Base-by-base conservation (phyloP, 2,113 vertebrate genomes). In the Sander lucioperca region DNA sequence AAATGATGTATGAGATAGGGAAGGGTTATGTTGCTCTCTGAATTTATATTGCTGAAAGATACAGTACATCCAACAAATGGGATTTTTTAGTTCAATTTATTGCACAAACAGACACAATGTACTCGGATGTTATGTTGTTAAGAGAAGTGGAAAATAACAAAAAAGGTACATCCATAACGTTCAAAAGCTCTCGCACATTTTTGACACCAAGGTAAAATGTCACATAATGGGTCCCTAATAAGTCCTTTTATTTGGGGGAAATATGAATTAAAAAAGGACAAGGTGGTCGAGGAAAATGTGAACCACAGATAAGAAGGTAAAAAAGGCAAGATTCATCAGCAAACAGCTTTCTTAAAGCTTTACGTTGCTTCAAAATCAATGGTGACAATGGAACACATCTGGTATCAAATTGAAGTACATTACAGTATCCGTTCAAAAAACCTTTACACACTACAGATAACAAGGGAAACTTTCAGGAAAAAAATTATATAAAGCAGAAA, bases 41-140 rank as follows among this genome's bases (percentile, higher is more conserved):
- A 74, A 57, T 43, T 39, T 2, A 12, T 19, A 68, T 48, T 13
- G 14, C 30, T 50, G 5, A 51, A 57, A 33, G 61, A 57, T 16
- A 80, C 67, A 75, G 50, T 16, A 80, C 69, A 75, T 18, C 4
- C 4, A 43, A 64, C 15, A 73, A 33, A 25, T 53, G 19, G 11
- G 18, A 59, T 77, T 71, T 86, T 92, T 90, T 89, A 90, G 82
- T 89, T 93, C 36, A 59, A 87, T 96, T 95, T 95, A 95, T 94
- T 96, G 94, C 95, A 95, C 94, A 95, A 95, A 95, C 88, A 95
- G 93, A 95, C 93, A 95, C 94, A 94, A 92, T 92, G 85, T 91
- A 93, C 62, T 89, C 56, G 27, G 84, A 87, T 90, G 88, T 93
- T 94, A 93, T 64, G 63, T 88, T 85, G 78, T 81, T 85, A 79